Percentiles rank a stretch among this genome's conserved stretches.
These are phyloP conservation scores for Dione juno DNA, from an alignment of 2,888 invertebrate species.

Conservation along the genomic window DNA sequence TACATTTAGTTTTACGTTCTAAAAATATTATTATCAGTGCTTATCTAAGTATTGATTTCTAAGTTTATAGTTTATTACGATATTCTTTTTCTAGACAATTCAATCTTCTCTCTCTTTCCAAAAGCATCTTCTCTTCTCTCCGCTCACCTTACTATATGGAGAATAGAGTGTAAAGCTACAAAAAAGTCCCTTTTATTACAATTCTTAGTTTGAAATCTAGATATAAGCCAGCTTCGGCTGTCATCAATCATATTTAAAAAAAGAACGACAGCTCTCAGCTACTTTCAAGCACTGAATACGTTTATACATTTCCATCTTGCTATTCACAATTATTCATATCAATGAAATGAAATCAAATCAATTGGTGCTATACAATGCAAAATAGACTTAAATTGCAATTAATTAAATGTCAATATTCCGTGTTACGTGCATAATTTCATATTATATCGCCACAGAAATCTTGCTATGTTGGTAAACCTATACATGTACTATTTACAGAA, in stretches of 20 bases:
- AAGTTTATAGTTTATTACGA: too few relatives aligned
- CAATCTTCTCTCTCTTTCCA: too few relatives aligned
- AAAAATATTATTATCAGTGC: too few relatives aligned
- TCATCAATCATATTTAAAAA: slow-evolving; percentile 12
- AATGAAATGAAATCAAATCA: slow-evolving; percentile 38
- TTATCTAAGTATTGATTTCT: too few relatives aligned
- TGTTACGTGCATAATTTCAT: slow-evolving; percentile 1
- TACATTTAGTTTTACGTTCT: too few relatives aligned
- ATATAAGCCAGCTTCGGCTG: not conserved
- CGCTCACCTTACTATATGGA: too few relatives aligned
- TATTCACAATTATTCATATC: slow-evolving; percentile 45
- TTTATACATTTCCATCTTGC: slow-evolving; percentile 43
- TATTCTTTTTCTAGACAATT: too few relatives aligned
- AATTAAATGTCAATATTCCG: slow-evolving; percentile 34
- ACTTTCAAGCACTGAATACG: slow-evolving; percentile 40
- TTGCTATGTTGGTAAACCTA: slow-evolving; percentile 30
- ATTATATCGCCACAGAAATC: slow-evolving; percentile 40
- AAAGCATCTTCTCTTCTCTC: too few relatives aligned
- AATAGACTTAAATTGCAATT: slow-evolving; percentile 34
- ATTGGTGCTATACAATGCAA: slow-evolving; percentile 32
- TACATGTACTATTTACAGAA: slow-evolving; percentile 18
- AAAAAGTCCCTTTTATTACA: too few relatives aligned
- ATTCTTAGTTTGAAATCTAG: too few relatives aligned
- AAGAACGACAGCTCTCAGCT: slow-evolving; percentile 23
- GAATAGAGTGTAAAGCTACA: too few relatives aligned